A percentile compares a stretch with the other conserved stretches of the same genome.
Conservation (phyloP, 2,113 vertebrate species). For the Poecilia latipinna region DNA sequence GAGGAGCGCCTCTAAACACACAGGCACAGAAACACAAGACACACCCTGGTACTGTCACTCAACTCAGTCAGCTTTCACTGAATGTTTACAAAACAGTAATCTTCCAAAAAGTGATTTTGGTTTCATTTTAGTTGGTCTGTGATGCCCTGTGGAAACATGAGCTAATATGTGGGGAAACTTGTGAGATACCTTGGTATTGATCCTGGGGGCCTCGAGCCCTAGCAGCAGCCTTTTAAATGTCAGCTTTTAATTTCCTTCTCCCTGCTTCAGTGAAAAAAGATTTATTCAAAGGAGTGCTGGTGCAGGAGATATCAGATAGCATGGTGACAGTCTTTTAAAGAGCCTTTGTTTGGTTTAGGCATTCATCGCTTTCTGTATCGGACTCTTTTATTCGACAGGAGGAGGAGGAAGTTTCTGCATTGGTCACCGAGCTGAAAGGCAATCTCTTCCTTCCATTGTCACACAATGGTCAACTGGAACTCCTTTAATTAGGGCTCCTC, state of each 20-base stretch:
- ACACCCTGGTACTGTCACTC: conserved; percentile 2
- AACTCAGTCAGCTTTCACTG: conserved; percentile 7
- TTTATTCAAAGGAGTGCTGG: conserved; percentile 75
- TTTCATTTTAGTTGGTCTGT: conserved; percentile 58
- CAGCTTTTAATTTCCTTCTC: conserved; percentile 81
- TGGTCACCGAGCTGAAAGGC: conserved; percentile 69
- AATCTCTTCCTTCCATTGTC: conserved; percentile 76
- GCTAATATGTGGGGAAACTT: conserved; percentile 60
- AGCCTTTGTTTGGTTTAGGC: conserved; percentile 78
- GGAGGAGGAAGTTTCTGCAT: conserved; percentile 72
- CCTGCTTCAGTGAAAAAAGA: conserved; percentile 63
- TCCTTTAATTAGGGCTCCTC: conserved; percentile 77
- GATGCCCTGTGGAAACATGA: conserved; percentile 52
- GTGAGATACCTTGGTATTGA: conserved; percentile 70
- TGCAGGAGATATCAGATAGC: conserved; percentile 79
- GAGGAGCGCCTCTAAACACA: conserved; percentile 43
- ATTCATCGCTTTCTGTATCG: conserved; percentile 77
- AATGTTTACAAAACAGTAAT: conserved; percentile 53
- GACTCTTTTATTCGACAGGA: conserved; percentile 70
- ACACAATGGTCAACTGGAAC: conserved; percentile 68
- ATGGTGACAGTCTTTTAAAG: conserved; percentile 76
- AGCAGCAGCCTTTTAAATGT: conserved; percentile 76
- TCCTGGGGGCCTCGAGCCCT: conserved; percentile 63
- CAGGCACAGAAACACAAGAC: neutral
- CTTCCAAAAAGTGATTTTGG: conserved; percentile 48